These are phyloP conservation scores for Dryoscopus gambensis DNA, from an alignment of 2,113 vertebrate genomes.

Conservation along the genomic window DNA sequence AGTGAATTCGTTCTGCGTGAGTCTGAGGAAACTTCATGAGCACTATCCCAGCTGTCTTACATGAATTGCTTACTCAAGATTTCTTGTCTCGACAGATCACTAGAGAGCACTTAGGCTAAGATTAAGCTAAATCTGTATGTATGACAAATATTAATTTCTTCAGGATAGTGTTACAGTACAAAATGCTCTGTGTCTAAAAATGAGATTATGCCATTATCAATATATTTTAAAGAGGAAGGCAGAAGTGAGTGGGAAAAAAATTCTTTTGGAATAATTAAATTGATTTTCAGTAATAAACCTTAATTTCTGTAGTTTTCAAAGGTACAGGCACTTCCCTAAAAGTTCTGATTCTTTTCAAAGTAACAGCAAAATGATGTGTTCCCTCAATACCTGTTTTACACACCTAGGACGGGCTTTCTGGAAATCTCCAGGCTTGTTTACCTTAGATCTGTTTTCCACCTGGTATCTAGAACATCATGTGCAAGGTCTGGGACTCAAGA, in stretches of 20 bases:
- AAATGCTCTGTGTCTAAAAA: background rate
- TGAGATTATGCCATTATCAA: background rate
- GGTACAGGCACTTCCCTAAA: background rate
- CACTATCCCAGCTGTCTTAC: background rate
- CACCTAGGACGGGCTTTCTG: background rate
- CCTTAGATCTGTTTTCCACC: background rate
- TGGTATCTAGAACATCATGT: background rate
- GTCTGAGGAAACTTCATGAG: background rate
- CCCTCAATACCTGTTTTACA: background rate
- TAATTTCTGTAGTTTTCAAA: background rate
- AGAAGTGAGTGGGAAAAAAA: background rate
- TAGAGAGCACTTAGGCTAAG: background rate
- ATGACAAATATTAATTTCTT: background rate
- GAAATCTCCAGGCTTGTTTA: background rate
- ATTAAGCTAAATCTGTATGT: background rate
- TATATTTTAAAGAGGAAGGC: background rate
- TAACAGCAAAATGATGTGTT: background rate
- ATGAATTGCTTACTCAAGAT: background rate
- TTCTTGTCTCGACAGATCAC: background rate
- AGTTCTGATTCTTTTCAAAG: background rate
- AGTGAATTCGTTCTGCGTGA: background rate
- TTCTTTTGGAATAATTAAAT: background rate
- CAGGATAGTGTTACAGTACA: background rate
- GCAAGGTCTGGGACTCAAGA: background rate
- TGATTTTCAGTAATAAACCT: background rate